Percentiles rank a stretch among this genome's conserved stretches.
phyloP scores from a whole-genome alignment of 1,140 invertebrate genomes.

The Bilobella aurantiaca region DNA sequence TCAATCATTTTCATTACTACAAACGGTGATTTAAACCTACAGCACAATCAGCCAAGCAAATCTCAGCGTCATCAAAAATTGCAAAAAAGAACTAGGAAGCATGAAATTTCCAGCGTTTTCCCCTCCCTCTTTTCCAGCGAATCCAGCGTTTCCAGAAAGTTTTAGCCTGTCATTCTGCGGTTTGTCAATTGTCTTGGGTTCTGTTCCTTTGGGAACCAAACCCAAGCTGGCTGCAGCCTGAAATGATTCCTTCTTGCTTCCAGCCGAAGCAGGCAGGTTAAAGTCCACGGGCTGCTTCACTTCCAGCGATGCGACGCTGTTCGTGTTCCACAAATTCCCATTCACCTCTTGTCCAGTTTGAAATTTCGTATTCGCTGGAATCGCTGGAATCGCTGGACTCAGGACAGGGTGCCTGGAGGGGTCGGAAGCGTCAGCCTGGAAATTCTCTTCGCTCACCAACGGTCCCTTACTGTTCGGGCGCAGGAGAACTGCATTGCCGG shows the following conservation, averaged over 20 bases:
- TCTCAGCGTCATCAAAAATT: not conserved
- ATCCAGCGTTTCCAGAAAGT: not conserved
- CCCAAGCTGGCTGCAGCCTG: not conserved
- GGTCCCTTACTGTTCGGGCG: not conserved
- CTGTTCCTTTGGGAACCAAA: not conserved
- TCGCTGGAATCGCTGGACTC: not conserved
- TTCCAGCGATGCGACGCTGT: not conserved
- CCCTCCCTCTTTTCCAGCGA: not conserved
- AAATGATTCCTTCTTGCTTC: not conserved
- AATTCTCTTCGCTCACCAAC: not conserved
- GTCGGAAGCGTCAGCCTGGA: not conserved
- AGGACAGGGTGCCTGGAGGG: not conserved
- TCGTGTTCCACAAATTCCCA: not conserved
- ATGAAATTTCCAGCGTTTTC: not conserved
- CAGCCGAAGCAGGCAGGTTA: not conserved
- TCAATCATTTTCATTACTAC: too few relatives aligned
- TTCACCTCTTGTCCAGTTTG: not conserved
- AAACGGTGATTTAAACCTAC: too few relatives aligned
- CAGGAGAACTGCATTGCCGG: not conserved
- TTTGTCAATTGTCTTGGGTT: not conserved
- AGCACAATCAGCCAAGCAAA: too few relatives aligned
- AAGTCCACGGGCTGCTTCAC: not conserved
- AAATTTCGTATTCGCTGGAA: not conserved
- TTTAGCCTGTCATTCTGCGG: not conserved
- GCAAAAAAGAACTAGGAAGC: not conserved